Base-by-base conservation (phyloP, 92 coral and sea anemone genomes). In the Siderastrea radians region DNA sequence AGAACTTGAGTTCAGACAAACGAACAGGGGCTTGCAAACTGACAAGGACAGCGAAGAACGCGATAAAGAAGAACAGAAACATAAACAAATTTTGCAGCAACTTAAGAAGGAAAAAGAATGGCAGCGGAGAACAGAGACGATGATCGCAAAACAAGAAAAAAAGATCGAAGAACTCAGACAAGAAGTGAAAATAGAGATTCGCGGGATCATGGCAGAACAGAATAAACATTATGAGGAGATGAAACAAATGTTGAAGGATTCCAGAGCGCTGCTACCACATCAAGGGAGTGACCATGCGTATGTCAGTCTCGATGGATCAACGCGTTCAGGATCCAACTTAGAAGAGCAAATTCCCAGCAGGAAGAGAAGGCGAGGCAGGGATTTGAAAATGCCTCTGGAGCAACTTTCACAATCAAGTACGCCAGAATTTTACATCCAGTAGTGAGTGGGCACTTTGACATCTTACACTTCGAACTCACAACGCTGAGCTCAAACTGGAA, bases 361-460 rank as follows among this genome's bases (percentile, higher is more conserved):
- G 12, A 77, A 72, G 55, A 74, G 87, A 10, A 85, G 87, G 44
- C 83, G 76, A 1, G 67, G 82, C 61, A 79, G 94, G 81, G 91
- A 91, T 2, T 55, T 75, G 26, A 73, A 62, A 64, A 74, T 64
- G 14, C 44, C 89, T 3, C 69, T 61, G 14, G 92, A 71, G 19
- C 79, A 66, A 9, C 44, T 57, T 15, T 83, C 95, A 2, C 86
- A 84, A 12, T 72, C 89, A 4, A 86, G 78, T 26, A 93, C 98
- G 13, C 98, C 96, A n/a, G 93, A 91, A 70, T 95, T 59, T 72
- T 95, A 93, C 78, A 93, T 95, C 78, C 96, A 93, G 19, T 95
- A 82, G 44, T 26, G 0, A 26, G 38, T 26, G 0, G 38, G 38
- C 38, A 0, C 38, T 26, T 26, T 26, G 38, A 26, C 38, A 26